These are phyloP conservation scores for Chaetura pelagica DNA, from an alignment of 2,113 vertebrate genomes.

Conservation along the genomic window DNA sequence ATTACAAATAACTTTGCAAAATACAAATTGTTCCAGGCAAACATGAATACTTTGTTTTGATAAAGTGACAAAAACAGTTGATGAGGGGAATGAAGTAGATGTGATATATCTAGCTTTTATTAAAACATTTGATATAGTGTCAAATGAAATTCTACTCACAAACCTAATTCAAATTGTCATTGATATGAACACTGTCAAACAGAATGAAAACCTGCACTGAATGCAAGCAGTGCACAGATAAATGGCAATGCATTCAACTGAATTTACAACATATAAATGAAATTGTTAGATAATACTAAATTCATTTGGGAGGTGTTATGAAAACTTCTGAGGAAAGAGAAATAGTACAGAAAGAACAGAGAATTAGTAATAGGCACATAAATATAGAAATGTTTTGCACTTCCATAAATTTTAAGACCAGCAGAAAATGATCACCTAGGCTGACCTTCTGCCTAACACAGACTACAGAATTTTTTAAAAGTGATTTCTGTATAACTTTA, in stretches of 20 bases:
- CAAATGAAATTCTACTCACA: slow-evolving; percentile 42
- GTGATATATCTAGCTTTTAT: neutral
- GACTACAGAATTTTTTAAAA: slow-evolving; percentile 45
- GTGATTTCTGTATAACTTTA: neutral
- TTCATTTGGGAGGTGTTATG: slow-evolving; percentile 51
- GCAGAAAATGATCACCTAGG: neutral
- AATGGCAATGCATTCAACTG: slow-evolving; percentile 32
- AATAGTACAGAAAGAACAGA: neutral
- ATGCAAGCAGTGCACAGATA: slow-evolving; percentile 26
- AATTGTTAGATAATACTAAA: slow-evolving; percentile 34
- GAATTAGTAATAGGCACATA: slow-evolving; percentile 21
- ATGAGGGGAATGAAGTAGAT: neutral
- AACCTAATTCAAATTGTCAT: slow-evolving; percentile 56
- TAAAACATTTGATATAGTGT: slow-evolving; percentile 45
- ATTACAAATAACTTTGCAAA: slow-evolving; percentile 27
- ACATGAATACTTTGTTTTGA: slow-evolving; percentile 8
- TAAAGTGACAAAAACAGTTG: slow-evolving; percentile 22
- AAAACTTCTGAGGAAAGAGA: slow-evolving; percentile 33
- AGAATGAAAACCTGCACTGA: slow-evolving; percentile 51
- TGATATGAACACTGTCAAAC: slow-evolving; percentile 37
- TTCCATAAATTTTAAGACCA: slow-evolving; percentile 42
- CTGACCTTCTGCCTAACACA: slow-evolving; percentile 5
- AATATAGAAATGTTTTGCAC: slow-evolving; percentile 16
- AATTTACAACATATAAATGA: slow-evolving; percentile 43
- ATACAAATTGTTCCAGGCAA: slow-evolving; percentile 20